Conservation (phyloP, 2,113 vertebrate genomes). For the Hemiprocne comata region DNA sequence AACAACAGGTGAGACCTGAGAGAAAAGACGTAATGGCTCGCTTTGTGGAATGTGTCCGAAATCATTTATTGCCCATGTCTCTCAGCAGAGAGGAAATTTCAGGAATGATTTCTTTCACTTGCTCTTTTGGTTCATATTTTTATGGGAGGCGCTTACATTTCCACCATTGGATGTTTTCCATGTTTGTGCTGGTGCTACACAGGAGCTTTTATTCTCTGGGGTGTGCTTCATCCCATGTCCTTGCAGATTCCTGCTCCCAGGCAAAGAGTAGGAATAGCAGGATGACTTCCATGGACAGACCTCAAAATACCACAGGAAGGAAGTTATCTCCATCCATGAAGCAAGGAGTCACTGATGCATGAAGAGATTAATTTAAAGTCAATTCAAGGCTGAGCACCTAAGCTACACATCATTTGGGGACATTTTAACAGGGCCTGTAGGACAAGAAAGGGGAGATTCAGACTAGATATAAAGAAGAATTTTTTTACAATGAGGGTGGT, state of each 20-base stretch:
- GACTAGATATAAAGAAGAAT: background rate
- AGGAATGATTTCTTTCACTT: background rate
- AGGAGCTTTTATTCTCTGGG: background rate
- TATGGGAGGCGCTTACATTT: background rate
- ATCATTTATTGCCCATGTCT: background rate
- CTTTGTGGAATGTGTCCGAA: background rate
- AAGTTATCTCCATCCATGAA: background rate
- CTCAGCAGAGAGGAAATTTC: background rate
- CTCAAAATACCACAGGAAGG: background rate
- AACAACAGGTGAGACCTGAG: constrained; percentile 46
- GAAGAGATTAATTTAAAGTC: background rate
- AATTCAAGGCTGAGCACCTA: background rate
- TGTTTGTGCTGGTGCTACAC: rapidly evolving
- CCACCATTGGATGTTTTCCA: background rate
- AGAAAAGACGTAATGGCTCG: background rate
- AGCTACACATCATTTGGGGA: background rate
- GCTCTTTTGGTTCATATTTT: background rate
- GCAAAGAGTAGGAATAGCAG: background rate
- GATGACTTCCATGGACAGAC: background rate
- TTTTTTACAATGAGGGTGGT: rapidly evolving
- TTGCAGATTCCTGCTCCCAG: background rate
- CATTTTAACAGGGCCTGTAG: background rate
- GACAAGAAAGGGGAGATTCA: background rate
- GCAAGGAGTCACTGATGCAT: background rate
- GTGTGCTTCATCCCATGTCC: background rate